Evolutionary conservation across 2,888 invertebrate species (phyloP).

Genomic region (Drosophila nr. perissopoda): DNA sequence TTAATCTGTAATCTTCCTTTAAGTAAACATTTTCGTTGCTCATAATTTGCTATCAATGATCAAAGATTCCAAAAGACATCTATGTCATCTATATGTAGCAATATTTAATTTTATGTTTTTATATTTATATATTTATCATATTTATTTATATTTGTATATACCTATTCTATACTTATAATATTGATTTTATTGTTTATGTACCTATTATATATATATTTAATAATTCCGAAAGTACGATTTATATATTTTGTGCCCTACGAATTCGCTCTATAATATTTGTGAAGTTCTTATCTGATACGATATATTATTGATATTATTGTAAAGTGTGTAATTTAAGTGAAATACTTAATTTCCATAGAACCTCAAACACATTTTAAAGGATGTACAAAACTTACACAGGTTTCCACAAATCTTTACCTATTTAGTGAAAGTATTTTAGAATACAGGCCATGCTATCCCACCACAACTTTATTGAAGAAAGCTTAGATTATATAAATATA

Average conservation of each 20-base stretch:
- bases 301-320: background rate
- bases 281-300: background rate
- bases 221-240: background rate
- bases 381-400: background rate
- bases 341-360: background rate
- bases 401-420: background rate
- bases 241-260: background rate
- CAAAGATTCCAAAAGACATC: background rate
- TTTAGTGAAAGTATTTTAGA: background rate
- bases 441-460: background rate
- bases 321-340: background rate
- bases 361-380: background rate
- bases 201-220: background rate
- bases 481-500: too few relatives aligned
- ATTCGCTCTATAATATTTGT: background rate
- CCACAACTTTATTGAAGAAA: too few relatives aligned
- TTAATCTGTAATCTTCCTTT: background rate
- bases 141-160: background rate
- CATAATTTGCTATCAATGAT: background rate
- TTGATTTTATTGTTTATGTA: background rate
- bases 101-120: background rate
- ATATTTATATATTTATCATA: too few relatives aligned
- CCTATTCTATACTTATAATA: background rate
- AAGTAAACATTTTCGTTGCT: background rate
- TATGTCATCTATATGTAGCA: too few relatives aligned